phyloP scores from a whole-genome alignment of 2,888 invertebrate genomes.

The Plemyria rubiginata region DNA sequence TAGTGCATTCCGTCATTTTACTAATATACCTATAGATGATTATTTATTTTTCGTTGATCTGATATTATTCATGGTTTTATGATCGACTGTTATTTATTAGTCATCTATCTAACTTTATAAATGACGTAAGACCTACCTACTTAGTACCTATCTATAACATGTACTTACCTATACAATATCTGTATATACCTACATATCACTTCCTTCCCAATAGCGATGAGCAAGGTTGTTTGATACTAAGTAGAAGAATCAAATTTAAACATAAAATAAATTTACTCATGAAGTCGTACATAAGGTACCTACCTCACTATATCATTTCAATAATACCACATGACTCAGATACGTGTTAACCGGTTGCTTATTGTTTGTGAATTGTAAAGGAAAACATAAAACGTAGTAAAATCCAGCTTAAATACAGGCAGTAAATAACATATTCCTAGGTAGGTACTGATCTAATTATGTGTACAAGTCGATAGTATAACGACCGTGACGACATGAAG shows the following conservation, averaged over 20 bases:
- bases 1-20: too few species aligned
- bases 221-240: conserved; percentile 33
- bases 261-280: conserved; percentile 19
- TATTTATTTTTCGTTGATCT: background rate
- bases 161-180: conserved; percentile 36
- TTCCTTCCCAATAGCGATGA: conserved; percentile 44
- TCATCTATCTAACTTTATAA: conserved; percentile 25
- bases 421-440: conserved; percentile 2
- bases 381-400: conserved; percentile 44
- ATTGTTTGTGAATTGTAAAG: conserved; percentile 48
- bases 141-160: conserved; percentile 19
- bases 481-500: conserved; percentile 44
- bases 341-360: conserved; percentile 36
- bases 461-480: conserved; percentile 1
- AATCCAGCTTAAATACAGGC: background rate
- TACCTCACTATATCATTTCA: conserved; percentile 20
- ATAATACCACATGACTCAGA: conserved; percentile 46
- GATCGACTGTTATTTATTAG: conserved; percentile 18
- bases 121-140: conserved; percentile 45
- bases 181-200: conserved; percentile 29
- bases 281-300: background rate
- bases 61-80: conserved; percentile 16
- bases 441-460: background rate
- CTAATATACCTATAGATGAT: too few species aligned
- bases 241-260: conserved; percentile 27